A percentile compares a stretch with the other conserved stretches of the same genome.
These are phyloP conservation scores for Tetrax tetrax DNA, from an alignment of 2,113 vertebrate species.

Conservation along the genomic window DNA sequence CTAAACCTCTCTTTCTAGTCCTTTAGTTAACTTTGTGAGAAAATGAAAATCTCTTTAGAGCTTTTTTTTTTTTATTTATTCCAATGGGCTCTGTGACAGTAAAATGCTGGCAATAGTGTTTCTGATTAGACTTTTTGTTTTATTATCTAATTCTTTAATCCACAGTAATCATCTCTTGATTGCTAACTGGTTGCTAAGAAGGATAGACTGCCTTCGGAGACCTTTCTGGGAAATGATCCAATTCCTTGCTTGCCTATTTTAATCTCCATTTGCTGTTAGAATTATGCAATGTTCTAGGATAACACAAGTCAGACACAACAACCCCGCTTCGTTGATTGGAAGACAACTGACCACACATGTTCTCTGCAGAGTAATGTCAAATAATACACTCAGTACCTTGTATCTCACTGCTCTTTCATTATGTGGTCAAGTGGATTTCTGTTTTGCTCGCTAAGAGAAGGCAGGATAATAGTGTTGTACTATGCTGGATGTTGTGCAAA, in stretches of 20 bases:
- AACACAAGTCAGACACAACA: neutral
- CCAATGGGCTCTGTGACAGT: neutral
- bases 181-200: conserved; percentile 43
- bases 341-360: neutral
- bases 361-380: conserved; percentile 3
- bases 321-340: neutral
- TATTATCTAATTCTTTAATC: conserved; percentile 58
- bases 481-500: neutral
- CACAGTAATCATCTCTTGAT: conserved; percentile 24
- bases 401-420: conserved; percentile 24
- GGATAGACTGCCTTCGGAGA: conserved; percentile 24
- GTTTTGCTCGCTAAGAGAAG: neutral
- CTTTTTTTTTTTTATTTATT: neutral
- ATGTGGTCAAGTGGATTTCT: neutral
- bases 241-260: conserved; percentile 23
- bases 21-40: conserved; percentile 32
- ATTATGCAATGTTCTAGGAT: conserved; percentile 1
- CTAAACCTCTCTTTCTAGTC: neutral
- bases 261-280: conserved; percentile 62
- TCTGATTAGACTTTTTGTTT: conserved; percentile 45
- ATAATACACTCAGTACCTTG: neutral
- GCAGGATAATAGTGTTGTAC: neutral
- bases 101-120: conserved; percentile 2
- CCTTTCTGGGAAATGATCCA: conserved; percentile 58
- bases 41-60: neutral